These are phyloP conservation scores for Momotus momota DNA, from an alignment of 2,797 vertebrate genomes.

Conservation along the genomic window DNA sequence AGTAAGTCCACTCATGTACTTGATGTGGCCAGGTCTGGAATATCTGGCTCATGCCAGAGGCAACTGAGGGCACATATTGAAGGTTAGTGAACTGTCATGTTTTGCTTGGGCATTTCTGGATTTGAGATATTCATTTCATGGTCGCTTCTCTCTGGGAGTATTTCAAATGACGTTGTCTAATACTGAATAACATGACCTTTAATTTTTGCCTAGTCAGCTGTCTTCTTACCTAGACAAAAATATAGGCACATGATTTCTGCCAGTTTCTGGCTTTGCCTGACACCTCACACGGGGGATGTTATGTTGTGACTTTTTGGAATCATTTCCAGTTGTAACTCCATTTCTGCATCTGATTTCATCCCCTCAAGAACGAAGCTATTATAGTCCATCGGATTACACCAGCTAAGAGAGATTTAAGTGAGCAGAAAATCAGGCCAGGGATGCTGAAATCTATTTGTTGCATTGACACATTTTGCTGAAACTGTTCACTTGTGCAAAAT, in stretches of 20 bases:
- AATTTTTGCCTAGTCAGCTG: neutral
- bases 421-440: neutral
- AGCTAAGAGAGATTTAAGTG: neutral
- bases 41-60: neutral
- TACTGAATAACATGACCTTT: neutral
- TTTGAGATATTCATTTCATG: neutral
- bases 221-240: neutral
- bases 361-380: neutral
- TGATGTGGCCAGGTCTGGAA: neutral
- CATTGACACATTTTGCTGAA: neutral
- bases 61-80: neutral
- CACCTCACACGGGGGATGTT: neutral
- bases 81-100: neutral
- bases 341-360: neutral
- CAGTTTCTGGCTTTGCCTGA: neutral
- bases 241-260: neutral
- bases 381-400: neutral
- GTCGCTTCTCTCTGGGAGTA: neutral
- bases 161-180: neutral
- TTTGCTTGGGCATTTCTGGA: neutral
- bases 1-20: fast-evolving
- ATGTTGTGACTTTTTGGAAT: neutral
- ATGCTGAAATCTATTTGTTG: neutral
- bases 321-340: neutral
- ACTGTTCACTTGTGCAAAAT: neutral